A percentile compares a stretch with the other conserved stretches of the same genome.
These are phyloP conservation scores for Cryptoleucopteryx plumbea DNA, from an alignment of 2,113 vertebrate genomes.

Conservation along the genomic window DNA sequence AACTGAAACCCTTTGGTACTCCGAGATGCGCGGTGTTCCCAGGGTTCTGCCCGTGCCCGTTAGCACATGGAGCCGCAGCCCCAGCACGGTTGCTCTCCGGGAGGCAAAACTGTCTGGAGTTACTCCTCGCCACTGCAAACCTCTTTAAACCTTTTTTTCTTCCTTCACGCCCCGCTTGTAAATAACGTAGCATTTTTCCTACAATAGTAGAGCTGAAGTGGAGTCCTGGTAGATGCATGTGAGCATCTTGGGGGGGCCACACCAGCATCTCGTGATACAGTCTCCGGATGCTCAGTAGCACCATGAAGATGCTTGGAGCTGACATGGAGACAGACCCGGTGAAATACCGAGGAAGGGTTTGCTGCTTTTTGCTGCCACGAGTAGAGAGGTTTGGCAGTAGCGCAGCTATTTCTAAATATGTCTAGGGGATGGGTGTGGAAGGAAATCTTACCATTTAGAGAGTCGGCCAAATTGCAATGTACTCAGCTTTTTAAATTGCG, in stretches of 20 bases:
- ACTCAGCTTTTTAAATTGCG: not conserved
- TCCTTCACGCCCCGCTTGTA: not conserved
- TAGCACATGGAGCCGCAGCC: not conserved
- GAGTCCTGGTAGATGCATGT: not conserved
- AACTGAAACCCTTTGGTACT: not conserved
- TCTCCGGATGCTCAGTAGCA: not conserved
- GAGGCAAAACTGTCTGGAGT: not conserved
- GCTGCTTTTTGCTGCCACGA: not conserved
- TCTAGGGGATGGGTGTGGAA: constrained; percentile 62
- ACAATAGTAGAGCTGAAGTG: not conserved
- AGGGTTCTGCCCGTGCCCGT: not conserved
- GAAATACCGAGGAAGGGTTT: not conserved
- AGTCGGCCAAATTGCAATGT: constrained; percentile 10
- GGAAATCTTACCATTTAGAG: constrained; percentile 57
- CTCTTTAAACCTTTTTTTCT: not conserved
- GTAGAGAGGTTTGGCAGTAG: constrained; percentile 38
- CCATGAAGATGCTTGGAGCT: not conserved
- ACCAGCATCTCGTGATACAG: fast-evolving
- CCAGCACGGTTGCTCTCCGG: not conserved
- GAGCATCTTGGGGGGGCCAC: not conserved
- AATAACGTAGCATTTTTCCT: not conserved
- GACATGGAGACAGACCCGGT: fast-evolving
- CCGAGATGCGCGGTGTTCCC: fast-evolving
- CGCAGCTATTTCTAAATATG: constrained; percentile 47
- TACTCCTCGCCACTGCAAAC: not conserved